These are phyloP conservation scores for Augochlora pura DNA, from an alignment of 1,140 invertebrate species.

Conservation along the genomic window DNA sequence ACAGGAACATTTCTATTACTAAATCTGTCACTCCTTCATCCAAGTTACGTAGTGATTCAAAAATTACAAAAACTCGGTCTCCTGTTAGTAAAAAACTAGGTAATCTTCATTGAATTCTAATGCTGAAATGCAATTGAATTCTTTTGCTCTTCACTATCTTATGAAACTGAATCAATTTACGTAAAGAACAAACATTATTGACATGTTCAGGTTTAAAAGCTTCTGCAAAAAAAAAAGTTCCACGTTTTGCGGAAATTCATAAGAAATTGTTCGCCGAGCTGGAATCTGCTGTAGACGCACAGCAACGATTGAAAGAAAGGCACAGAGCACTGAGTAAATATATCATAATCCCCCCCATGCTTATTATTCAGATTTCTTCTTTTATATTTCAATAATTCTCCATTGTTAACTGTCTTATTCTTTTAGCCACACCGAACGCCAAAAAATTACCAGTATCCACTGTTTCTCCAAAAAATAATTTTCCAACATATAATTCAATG, in stretches of 20 bases:
- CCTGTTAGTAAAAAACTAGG: conserved; percentile 28
- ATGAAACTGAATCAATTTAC: neutral
- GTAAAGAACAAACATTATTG: neutral
- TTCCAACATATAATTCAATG: conserved; percentile 22
- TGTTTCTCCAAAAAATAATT: conserved; percentile 2
- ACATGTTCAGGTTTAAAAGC: conserved; percentile 56
- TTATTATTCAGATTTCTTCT: conserved; percentile 1
- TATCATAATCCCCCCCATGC: neutral
- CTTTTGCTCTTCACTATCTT: neutral
- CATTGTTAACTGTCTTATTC: neutral
- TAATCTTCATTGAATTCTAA: neutral
- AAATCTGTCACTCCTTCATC: no score
- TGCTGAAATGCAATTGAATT: neutral
- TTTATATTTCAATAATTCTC: neutral
- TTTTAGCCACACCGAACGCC: neutral
- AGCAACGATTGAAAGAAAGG: conserved; percentile 79
- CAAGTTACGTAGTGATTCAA: neutral
- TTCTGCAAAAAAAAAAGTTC: conserved; percentile 78
- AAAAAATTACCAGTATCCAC: conserved; percentile 1
- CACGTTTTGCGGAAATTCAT: conserved; percentile 85
- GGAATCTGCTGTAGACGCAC: conserved; percentile 83
- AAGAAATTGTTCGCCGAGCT: conserved; percentile 83
- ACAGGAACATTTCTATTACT: neutral
- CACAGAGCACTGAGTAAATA: conserved; percentile 64
- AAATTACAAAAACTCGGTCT: neutral